Evolutionary conservation across 92 coral and sea anemone genomes (phyloP), one percentile per base, ranked within the genome.

Genomic region (Montipora capitata): DNA sequence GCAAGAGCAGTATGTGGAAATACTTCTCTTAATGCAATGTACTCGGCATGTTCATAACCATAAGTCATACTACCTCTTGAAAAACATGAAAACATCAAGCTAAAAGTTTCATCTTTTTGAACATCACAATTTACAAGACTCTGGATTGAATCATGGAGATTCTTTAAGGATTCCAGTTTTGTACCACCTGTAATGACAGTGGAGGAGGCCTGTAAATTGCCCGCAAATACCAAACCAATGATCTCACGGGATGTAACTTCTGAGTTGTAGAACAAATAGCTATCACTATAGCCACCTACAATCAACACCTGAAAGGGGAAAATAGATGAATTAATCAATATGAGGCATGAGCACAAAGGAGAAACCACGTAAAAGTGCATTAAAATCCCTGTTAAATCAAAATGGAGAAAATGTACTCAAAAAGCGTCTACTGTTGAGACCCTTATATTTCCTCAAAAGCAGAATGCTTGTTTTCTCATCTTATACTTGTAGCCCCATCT

Each of bases 161-260:
- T 88, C 45, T 91, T 89, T 27, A 78, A 10, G 39, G 85, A 49
- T 42, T 85, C 89, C 70, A 65, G 16, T 42, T 43, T 69, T 61
- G 73, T 70, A 39, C 91, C 83, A 41, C 81, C 80, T 18, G 89
- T 72, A 49, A 95, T 49, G 17, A 93, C 48, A 39, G 88, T 90
- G 8, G 98, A 93, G 2, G 96, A 54, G 59, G 92, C 82, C 40
- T 44, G 84, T 49, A 95, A 44, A 68, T 91, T 74, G 38, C 98
- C 98, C 74, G 95, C 92, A 6, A 95, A 77, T 27, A 95, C 98
- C 20, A 95, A 84, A 56, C 98, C 98, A 87, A 90, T 91, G 66
- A 95, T 91, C 69, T 93, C 98, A 67, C 90, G 88, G 72, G 84
- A 88, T 8, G 95, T 91, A 2, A 91, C 98, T 45, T 79, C 96